Conservation (phyloP, 1,140 invertebrate species). For the Drosophila kohkoa region DNA sequence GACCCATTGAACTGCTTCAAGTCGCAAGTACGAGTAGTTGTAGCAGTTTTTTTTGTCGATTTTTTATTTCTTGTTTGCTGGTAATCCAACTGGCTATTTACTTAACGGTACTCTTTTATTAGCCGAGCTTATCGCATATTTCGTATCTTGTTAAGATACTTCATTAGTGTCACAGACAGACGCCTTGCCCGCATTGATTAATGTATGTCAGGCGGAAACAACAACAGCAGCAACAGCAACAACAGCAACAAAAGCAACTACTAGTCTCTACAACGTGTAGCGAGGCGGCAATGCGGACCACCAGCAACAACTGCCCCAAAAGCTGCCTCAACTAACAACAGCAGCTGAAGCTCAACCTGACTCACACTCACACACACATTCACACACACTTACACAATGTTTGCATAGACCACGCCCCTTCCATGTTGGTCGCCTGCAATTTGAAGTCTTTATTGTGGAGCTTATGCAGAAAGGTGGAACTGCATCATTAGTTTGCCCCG, state of each 20-base stretch:
- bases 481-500: slow-evolving; percentile 48
- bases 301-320: slow-evolving; percentile 10
- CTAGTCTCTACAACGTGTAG: slow-evolving; percentile 44
- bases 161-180: slow-evolving; percentile 76
- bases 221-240: slow-evolving; percentile 9
- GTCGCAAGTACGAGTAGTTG: slow-evolving; percentile 19
- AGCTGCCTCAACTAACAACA: not conserved
- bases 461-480: slow-evolving; percentile 71
- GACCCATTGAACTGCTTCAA: slow-evolving; percentile 72
- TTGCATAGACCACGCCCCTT: slow-evolving; percentile 70
- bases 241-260: not conserved
- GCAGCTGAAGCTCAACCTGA: slow-evolving; percentile 34
- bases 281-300: slow-evolving; percentile 52
- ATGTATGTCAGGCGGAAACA: slow-evolving; percentile 63
- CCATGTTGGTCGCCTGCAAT: slow-evolving; percentile 67
- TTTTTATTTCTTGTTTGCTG: not conserved
- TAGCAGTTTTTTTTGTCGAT: slow-evolving; percentile 20
- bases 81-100: slow-evolving; percentile 8
- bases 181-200: slow-evolving; percentile 64
- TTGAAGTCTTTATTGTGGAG: slow-evolving; percentile 72
- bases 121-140: slow-evolving; percentile 55
- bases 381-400: slow-evolving; percentile 38
- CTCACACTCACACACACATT: slow-evolving; percentile 20
- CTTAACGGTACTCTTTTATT: slow-evolving; percentile 22
- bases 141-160: slow-evolving; percentile 78